These are phyloP conservation scores for Trissolcus japonicus DNA, from an alignment of 2,888 invertebrate species.

Conservation along the genomic window DNA sequence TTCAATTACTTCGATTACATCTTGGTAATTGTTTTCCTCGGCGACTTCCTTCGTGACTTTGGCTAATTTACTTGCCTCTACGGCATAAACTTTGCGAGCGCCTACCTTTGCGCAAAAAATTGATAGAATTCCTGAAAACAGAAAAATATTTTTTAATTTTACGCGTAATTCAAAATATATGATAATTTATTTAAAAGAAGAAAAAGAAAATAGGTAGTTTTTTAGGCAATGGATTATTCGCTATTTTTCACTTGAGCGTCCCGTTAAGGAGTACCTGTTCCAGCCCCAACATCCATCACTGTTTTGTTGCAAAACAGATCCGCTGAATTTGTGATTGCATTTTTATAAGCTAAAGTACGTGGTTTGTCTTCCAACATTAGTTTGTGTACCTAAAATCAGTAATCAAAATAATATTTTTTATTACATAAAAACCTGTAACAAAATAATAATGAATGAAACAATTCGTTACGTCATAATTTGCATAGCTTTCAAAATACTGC, in stretches of 20 bases:
- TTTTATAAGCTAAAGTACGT: conserved; percentile 87
- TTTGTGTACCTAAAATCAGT: conserved; percentile 82
- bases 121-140: conserved; percentile 84
- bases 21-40: conserved; percentile 83
- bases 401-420: neutral
- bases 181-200: neutral
- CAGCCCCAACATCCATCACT: conserved; percentile 91
- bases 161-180: neutral
- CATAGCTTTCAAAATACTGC: conserved; percentile 84
- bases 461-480: conserved; percentile 83
- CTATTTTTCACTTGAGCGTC: too few relatives aligned
- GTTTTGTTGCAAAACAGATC: conserved; percentile 85
- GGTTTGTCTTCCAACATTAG: conserved; percentile 87
- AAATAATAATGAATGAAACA: neutral
- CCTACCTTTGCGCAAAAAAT: conserved; percentile 93
- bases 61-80: conserved; percentile 87
- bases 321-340: conserved; percentile 85
- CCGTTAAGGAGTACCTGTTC: conserved; percentile 81
- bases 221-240: too few relatives aligned
- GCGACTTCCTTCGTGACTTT: conserved; percentile 82
- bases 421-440: too few relatives aligned
- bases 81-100: conserved; percentile 90
- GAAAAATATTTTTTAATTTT: neutral
- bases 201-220: too few relatives aligned
- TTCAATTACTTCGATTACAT: conserved; percentile 85